Percentiles rank a stretch among this genome's conserved stretches.
phyloP scores from a whole-genome alignment of 2,113 vertebrate species.

The Tychaedon coryphoeus region DNA sequence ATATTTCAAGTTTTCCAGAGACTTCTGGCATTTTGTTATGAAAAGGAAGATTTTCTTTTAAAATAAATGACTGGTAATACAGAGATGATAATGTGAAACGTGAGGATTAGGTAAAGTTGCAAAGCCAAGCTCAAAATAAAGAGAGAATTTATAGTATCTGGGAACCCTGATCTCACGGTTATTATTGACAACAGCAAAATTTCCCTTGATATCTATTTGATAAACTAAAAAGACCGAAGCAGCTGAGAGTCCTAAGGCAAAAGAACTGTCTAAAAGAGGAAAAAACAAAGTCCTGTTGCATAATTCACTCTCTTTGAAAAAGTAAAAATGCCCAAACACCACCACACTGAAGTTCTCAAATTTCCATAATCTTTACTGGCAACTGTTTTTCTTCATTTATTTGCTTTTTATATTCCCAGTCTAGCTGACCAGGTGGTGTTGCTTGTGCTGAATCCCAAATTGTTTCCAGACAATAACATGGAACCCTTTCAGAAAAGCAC shows the following conservation, averaged over 20 bases:
- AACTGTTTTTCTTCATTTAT: background rate
- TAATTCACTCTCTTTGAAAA: background rate
- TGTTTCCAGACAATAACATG: background rate
- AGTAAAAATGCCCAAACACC: background rate
- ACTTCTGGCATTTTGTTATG: background rate
- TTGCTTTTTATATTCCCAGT: background rate
- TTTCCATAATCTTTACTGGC: background rate
- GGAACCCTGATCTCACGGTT: background rate
- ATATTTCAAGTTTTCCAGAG: background rate
- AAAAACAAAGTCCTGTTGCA: background rate
- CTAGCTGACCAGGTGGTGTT: background rate
- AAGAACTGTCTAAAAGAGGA: background rate
- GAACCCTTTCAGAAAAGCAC: background rate
- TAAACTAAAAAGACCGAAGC: background rate
- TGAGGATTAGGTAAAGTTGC: background rate
- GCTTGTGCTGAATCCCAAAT: background rate
- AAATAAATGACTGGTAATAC: background rate
- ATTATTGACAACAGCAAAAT: background rate
- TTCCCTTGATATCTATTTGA: background rate
- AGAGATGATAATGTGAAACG: background rate
- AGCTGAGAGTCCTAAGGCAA: background rate
- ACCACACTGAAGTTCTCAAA: background rate
- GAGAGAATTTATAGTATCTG: background rate
- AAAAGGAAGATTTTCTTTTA: background rate
- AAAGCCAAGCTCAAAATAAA: background rate